Conservation (phyloP, 2,113 vertebrate genomes). For the Apistogramma diplotaenia region DNA sequence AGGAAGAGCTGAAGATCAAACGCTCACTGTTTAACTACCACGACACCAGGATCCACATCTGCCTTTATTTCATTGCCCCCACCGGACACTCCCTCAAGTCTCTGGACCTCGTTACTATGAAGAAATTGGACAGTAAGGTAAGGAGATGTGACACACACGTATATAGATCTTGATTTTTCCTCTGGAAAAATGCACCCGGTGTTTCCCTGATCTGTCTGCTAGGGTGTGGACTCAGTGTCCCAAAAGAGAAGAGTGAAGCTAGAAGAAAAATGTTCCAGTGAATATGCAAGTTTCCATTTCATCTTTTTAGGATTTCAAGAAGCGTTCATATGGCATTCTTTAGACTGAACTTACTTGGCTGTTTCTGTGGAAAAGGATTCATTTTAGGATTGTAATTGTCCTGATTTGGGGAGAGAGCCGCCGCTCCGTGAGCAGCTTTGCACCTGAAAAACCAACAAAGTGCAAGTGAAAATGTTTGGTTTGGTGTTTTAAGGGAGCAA, state of each 20-base stretch:
- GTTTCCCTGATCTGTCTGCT: constrained; percentile 21
- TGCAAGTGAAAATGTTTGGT: not conserved
- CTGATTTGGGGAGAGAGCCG: not conserved
- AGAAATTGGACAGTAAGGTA: constrained; percentile 98
- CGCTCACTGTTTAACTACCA: constrained; percentile 97
- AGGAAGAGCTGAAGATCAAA: constrained; percentile 98
- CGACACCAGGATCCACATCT: constrained; percentile 94
- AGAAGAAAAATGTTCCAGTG: not conserved
- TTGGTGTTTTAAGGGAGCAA: not conserved
- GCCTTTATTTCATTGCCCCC: constrained; percentile 97
- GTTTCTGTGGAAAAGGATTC: not conserved
- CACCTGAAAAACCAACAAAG: not conserved
- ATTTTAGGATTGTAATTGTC: not conserved
- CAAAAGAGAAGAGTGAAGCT: not conserved
- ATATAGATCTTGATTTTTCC: not conserved
- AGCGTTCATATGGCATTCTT: not conserved
- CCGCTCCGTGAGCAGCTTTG: not conserved
- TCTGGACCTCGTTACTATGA: constrained; percentile 96
- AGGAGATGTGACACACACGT: not conserved
- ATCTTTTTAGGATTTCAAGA: constrained; percentile 7
- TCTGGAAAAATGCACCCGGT: not conserved
- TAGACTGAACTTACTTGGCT: not conserved
- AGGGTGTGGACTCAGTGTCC: constrained; percentile 10
- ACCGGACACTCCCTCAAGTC: constrained; percentile 97
- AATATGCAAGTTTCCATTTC: not conserved